Percentiles rank a stretch among this genome's conserved stretches.
phyloP scores from a whole-genome alignment of 2,113 vertebrate genomes.

The Saguinus midas region DNA sequence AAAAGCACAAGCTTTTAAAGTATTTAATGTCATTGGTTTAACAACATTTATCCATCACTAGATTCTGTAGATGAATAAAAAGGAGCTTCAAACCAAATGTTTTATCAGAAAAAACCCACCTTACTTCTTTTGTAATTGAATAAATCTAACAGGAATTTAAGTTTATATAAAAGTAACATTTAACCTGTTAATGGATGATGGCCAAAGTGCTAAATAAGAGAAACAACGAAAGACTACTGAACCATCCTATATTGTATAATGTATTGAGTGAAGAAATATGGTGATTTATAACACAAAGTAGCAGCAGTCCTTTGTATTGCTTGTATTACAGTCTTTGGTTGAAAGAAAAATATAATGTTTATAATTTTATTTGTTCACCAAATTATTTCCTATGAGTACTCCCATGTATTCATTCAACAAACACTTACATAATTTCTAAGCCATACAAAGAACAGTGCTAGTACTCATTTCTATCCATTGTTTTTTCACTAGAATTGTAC shows the following conservation, averaged over 20 bases:
- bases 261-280: background rate
- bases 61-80: background rate
- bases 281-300: background rate
- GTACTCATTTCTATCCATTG: background rate
- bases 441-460: background rate
- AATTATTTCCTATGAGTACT: background rate
- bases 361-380: background rate
- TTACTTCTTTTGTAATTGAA: background rate
- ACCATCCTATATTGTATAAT: background rate
- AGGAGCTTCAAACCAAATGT: background rate
- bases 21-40: background rate
- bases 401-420: background rate
- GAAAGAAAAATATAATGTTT: background rate
- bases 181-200: background rate
- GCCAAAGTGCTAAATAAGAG: background rate
- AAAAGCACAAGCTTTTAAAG: conserved; percentile 2
- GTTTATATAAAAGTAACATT: background rate
- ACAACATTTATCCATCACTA: background rate
- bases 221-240: background rate
- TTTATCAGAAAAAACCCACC: background rate
- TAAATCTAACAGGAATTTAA: background rate
- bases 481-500: background rate
- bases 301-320: background rate
- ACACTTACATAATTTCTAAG: background rate
- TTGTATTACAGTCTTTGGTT: background rate